Base-by-base conservation (phyloP, 1,140 invertebrate species). In the Drosophila bipectinata region DNA sequence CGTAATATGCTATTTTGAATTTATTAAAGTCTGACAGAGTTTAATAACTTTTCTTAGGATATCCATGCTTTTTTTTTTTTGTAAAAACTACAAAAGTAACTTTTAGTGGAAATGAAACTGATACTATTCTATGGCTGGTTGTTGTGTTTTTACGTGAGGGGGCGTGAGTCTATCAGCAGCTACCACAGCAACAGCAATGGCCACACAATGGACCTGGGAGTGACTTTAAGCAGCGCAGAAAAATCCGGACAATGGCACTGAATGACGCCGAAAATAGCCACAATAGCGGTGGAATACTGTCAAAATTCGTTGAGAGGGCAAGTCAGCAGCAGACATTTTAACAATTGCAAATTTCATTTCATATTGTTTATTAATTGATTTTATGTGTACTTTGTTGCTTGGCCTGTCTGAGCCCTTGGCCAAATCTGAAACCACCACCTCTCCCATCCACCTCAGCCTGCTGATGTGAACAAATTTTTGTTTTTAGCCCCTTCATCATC, bases 111-210 rank as follows among this genome's bases (percentile, higher is more conserved):
- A 84, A 62, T 67, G 68, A 71, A 81, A 85, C 67, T 74, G 58
- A 79, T 84, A 59, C 45, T 57, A 74, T 85, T 53, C 58, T 49
- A 69, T 61, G 73, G 37, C 28, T 34, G n/a, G 30, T 37, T 28
- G 26, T 39, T 34, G 21, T 30, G 18, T 48, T 47, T 18, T 7
- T 60, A 79, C 79, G 64, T 83, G 66, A 49, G 47, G 66, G 53
- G 66, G 47, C 72, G 41, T 64, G 58, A 69, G 52, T 88, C 78
- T 87, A 67, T 79, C 75, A 79, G 67, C 47, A 75, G 59, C 24
- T 67, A 30, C 48, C 41, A 63, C 44, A 48, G 68, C 28, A 67
- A 61, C 49, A 51, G 18, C 64, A 52, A 45, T 64, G 63, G 37
- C 30, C 41, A 52, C 18, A 74, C 34, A 68, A 79, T 60, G 39